Evolutionary conservation across 2,113 vertebrate genomes (phyloP), one percentile per base, ranked within the genome.

Genomic region (Peucedramus taeniatus): DNA sequence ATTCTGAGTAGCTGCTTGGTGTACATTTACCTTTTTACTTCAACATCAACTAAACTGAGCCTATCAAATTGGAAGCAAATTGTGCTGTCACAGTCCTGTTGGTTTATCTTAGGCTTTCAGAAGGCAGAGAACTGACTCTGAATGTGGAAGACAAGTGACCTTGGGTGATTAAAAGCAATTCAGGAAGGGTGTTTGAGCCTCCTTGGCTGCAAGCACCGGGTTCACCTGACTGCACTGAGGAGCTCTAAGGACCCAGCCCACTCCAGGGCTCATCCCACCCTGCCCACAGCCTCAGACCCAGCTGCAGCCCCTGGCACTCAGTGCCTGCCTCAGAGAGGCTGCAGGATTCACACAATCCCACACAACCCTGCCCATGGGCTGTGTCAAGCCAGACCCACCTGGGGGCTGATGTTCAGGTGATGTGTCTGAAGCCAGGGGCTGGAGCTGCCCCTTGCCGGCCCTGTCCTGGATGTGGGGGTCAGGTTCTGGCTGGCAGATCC

Each of bases 241-340:
- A 28, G 11, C 6, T 10, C 9, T 26, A 45, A 47, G 18, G 30
- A 7, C 13, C 33, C 21, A 63, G 45, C 2, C 3, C 20, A 35
- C 0, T 5, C 15, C 12, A 18, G 27, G 17, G 16, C 16, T 47
- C 13, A 10, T 13, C 19, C 1, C 3, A 27, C 4, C 4, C 35
- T 50, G 15, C 19, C 14, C 18, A 19, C 14, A 33, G 33, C 9
- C 9, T 6, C 39, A 15, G 7, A n/a, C 3, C 11, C 16, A 18
- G 5, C n/a, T 45, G 13, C 11, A n/a, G 33, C 6, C 16, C 13
- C 40, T 1, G 3, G 23, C 26, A 5, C 44, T 5, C 39, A n/a
- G 10, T 26, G 8, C 9, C 51, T 75, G 44, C 11, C 20, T 9
- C 60, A n/a, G 19, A 21, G 42, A 49, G 22, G 31, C 28, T 3